Conservation (phyloP, 2,888 invertebrate species). For the Phaedon cochleariae region DNA sequence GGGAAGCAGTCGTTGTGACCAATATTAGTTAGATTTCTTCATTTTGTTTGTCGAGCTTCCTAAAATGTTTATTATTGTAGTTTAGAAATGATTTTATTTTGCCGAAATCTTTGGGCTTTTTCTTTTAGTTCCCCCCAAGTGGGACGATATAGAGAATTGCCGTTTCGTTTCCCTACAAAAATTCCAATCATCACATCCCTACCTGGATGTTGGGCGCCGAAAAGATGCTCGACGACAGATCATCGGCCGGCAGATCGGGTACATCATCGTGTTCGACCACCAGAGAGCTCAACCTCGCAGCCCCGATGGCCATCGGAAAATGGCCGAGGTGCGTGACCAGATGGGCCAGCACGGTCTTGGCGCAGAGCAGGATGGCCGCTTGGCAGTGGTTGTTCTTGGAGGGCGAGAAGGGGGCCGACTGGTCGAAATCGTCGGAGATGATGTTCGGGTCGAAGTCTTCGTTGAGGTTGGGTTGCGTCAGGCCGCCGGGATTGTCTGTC, state of each 20-base stretch:
- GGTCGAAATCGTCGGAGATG: conserved; percentile 73
- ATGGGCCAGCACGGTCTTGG: conserved; percentile 76
- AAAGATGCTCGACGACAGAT: conserved; percentile 83
- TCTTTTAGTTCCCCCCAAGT: no score
- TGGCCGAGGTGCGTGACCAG: conserved; percentile 92
- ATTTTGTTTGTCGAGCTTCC: no score
- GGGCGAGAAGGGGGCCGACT: conserved; percentile 59
- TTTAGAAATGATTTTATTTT: no score
- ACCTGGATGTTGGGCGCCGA: conserved; percentile 83
- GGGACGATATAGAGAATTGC: no score
- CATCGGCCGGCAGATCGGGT: conserved; percentile 75
- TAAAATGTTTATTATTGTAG: no score
- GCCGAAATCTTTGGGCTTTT: no score
- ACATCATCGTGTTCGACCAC: conserved; percentile 94
- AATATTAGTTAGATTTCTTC: no score
- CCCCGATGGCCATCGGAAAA: conserved; percentile 91
- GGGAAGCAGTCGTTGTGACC: no score
- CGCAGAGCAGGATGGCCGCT: conserved; percentile 68
- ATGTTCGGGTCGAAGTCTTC: conserved; percentile 80
- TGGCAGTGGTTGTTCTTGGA: conserved; percentile 64
- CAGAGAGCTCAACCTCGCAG: conserved; percentile 86
- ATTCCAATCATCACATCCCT: no score
- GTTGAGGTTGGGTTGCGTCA: conserved; percentile 65
- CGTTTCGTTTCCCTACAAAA: no score
- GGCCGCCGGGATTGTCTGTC: conserved; percentile 63